Evolutionary conservation across 2,797 vertebrate genomes (phyloP).

Genomic region (Antennarius maculatus): DNA sequence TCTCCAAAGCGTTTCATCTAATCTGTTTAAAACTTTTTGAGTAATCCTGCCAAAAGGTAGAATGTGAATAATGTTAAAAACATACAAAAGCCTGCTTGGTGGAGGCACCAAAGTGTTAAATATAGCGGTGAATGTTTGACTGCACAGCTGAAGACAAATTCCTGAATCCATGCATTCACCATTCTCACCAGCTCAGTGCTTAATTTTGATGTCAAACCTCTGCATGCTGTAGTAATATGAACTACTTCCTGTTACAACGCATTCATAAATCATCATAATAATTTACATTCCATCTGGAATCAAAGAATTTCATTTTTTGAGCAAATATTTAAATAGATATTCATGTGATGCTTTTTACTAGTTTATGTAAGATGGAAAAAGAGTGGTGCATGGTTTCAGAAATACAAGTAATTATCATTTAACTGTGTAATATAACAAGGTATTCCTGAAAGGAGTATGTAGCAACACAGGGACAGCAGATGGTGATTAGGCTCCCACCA

Average conservation of each 20-base stretch:
- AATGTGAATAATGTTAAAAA: too few species aligned
- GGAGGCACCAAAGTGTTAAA: neutral
- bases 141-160: neutral
- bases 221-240: slow-evolving; percentile 33
- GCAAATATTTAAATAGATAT: neutral
- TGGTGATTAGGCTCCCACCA: slow-evolving; percentile 58
- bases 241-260: slow-evolving; percentile 32
- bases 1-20: too few species aligned
- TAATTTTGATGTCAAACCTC: slow-evolving; percentile 12
- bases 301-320: neutral
- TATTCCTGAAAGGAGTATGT: slow-evolving; percentile 22
- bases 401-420: slow-evolving; percentile 32
- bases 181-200: slow-evolving; percentile 9
- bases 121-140: neutral
- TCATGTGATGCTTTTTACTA: neutral
- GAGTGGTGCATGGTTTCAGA: slow-evolving; percentile 1
- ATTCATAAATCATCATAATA: slow-evolving; percentile 44
- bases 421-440: slow-evolving; percentile 21
- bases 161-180: neutral
- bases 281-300: slow-evolving; percentile 10
- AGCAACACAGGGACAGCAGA: slow-evolving; percentile 39
- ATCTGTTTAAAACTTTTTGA: too few species aligned
- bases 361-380: neutral
- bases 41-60: too few species aligned
- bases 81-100: too few species aligned